Conservation (phyloP, 2,797 vertebrate species). For the Hippopotamyrus pictus region DNA sequence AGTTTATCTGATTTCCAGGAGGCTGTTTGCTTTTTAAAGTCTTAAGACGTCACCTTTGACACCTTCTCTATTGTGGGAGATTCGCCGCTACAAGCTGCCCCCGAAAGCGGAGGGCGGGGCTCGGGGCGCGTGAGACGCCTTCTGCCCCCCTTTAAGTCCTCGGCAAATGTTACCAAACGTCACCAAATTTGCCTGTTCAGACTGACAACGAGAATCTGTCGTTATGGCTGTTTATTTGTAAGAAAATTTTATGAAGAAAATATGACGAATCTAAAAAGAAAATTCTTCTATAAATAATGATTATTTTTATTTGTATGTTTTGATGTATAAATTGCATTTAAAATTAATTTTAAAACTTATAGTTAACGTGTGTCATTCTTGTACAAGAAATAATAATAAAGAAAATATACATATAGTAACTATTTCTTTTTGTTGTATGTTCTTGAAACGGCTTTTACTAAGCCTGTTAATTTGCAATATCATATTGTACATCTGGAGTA, state of each 20-base stretch:
- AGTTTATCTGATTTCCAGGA: constrained; percentile 75
- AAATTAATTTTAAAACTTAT: background rate
- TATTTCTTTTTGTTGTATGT: background rate
- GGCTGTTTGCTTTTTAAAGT: constrained; percentile 82
- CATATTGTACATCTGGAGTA: background rate
- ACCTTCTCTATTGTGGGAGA: constrained; percentile 65
- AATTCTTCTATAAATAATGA: background rate
- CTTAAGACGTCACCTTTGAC: constrained; percentile 90
- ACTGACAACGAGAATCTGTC: background rate
- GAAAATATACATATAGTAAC: background rate
- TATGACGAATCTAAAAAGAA: background rate
- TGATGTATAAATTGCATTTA: background rate
- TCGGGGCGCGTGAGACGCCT: constrained; percentile 43
- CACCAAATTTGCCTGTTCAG: background rate
- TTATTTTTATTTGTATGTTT: background rate
- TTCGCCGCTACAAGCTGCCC: constrained; percentile 80
- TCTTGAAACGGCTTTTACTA: background rate
- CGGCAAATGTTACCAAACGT: constrained; percentile 34
- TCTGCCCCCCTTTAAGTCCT: constrained; percentile 42
- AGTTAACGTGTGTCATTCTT: background rate
- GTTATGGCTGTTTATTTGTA: background rate
- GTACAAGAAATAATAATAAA: background rate
- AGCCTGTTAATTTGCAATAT: background rate
- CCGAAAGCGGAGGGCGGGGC: constrained; percentile 50
- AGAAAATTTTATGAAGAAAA: background rate